These are phyloP conservation scores for Alviniconcha strummeri DNA, from an alignment of 2,888 invertebrate species.

Conservation along the genomic window DNA sequence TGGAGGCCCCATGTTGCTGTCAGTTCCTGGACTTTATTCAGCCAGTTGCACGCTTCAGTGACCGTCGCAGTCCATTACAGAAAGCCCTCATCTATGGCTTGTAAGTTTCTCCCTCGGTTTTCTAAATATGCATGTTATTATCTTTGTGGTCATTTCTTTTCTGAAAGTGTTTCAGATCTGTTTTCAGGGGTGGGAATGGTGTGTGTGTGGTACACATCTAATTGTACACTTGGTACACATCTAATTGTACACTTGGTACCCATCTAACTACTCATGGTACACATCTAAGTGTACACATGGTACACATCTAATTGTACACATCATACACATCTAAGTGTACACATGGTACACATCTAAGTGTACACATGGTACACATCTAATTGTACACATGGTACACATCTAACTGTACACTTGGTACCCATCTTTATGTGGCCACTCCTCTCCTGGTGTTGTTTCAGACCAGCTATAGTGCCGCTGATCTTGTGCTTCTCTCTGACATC, in stretches of 20 bases:
- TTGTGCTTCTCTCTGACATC: constrained; percentile 61
- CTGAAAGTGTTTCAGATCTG: not conserved
- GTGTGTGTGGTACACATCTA: not conserved
- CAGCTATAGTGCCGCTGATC: constrained; percentile 56
- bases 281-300: no score
- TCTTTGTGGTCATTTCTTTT: not conserved
- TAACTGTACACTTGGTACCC: no score
- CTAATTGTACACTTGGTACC: no score
- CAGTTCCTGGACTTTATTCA: constrained; percentile 96
- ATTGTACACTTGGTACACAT: no score
- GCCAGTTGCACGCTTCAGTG: constrained; percentile 86
- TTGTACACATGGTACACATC: no score
- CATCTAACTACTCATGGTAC: no score
- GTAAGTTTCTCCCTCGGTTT: constrained; percentile 78
- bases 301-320: no score
- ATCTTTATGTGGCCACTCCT: no score
- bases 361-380: no score
- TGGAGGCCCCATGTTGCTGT: constrained; percentile 98
- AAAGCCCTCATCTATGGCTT: constrained; percentile 88
- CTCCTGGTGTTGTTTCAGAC: constrained; percentile 43
- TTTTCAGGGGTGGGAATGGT: not conserved
- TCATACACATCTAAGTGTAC: no score
- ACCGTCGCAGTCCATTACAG: constrained; percentile 90
- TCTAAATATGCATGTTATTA: not conserved
- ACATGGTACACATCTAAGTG: no score